Percentiles rank a stretch among this genome's conserved stretches.
phyloP scores from a whole-genome alignment of 2,797 vertebrate species.

The Sebastes umbrosus region DNA sequence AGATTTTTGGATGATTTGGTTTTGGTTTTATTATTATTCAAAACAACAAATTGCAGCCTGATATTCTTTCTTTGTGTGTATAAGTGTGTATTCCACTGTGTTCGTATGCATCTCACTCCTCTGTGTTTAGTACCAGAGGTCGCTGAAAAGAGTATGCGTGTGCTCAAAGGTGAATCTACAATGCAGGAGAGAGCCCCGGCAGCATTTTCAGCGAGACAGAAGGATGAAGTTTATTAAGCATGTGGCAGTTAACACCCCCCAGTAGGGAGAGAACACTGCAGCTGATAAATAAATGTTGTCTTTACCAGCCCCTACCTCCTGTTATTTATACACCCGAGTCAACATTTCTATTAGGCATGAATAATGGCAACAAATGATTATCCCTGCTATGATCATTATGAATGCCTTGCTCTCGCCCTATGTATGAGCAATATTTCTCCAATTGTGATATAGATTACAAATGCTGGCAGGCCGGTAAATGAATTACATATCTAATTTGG shows the following conservation, averaged over 20 bases:
- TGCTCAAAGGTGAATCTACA: slow-evolving; percentile 24
- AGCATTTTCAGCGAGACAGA: slow-evolving; percentile 62
- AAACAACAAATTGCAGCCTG: background rate
- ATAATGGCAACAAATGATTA: slow-evolving; percentile 64
- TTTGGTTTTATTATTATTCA: background rate
- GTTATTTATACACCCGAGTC: slow-evolving; percentile 52
- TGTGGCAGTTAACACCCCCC: slow-evolving; percentile 70
- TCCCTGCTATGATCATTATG: slow-evolving; percentile 59
- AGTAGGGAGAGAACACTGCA: slow-evolving; percentile 54
- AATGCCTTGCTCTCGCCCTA: slow-evolving; percentile 33
- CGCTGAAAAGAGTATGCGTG: background rate
- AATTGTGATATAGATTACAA: slow-evolving; percentile 34
- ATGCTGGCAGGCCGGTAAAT: slow-evolving; percentile 25
- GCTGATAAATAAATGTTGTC: slow-evolving; percentile 68
- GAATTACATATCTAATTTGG: slow-evolving; percentile 33
- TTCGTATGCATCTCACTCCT: background rate
- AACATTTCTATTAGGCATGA: slow-evolving; percentile 59
- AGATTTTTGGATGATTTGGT: background rate
- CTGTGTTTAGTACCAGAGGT: background rate
- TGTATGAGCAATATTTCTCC: slow-evolving; percentile 32
- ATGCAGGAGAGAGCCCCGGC: slow-evolving; percentile 29
- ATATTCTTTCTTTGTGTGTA: background rate
- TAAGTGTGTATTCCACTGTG: background rate
- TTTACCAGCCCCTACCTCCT: slow-evolving; percentile 49
- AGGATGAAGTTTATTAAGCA: slow-evolving; percentile 78